A percentile compares a stretch with the other conserved stretches of the same genome.
Evolutionary conservation across 2,113 vertebrate species (phyloP).

Genomic region (Craseonycteris thonglongyai): DNA sequence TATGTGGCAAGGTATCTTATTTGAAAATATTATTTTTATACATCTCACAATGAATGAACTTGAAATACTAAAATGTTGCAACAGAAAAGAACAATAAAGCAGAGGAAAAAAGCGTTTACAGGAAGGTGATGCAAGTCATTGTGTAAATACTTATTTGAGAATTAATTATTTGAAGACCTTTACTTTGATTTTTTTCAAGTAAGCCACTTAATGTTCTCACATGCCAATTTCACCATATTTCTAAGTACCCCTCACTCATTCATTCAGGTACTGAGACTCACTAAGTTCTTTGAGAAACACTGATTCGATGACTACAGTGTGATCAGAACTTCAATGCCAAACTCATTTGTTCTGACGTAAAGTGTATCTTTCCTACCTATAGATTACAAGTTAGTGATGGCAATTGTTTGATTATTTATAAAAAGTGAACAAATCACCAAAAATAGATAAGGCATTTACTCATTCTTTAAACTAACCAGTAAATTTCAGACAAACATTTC

Average conservation of each 20-base stretch:
- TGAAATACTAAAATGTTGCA: neutral
- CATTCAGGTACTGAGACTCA: neutral
- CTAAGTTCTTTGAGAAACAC: too few relatives aligned
- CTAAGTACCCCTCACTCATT: neutral
- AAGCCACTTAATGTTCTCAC: neutral
- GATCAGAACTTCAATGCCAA: neutral
- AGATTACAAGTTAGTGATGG: neutral
- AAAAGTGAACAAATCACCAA: neutral
- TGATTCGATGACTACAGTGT: neutral
- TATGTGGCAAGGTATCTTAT: neutral
- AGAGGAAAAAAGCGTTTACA: neutral
- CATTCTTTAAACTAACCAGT: neutral
- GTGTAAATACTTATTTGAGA: neutral
- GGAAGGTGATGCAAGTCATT: neutral
- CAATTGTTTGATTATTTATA: neutral
- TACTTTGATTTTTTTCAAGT: neutral
- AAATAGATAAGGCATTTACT: neutral
- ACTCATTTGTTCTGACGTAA: neutral
- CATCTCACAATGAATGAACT: neutral
- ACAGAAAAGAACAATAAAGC: neutral
- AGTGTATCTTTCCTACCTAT: neutral
- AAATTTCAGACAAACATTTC: neutral
- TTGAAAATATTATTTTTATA: constrained; percentile 8
- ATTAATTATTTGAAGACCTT: neutral
- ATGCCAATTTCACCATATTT: neutral